A percentile compares a stretch with the other conserved stretches of the same genome.
These are phyloP conservation scores for Pantherophis guttatus DNA, from an alignment of 2,113 vertebrate genomes.

Conservation along the genomic window DNA sequence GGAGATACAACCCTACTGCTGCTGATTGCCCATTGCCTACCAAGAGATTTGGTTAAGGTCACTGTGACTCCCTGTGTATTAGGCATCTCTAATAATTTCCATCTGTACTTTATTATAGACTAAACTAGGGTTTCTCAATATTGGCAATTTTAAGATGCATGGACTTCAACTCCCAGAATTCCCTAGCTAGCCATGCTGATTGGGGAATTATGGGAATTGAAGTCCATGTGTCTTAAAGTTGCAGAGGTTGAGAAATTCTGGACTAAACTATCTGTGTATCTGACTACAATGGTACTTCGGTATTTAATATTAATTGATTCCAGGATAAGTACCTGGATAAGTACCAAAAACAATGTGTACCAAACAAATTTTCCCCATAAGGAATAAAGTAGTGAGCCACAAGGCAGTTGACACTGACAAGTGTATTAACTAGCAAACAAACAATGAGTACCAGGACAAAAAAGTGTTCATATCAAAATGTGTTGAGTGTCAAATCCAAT, in stretches of 20 bases:
- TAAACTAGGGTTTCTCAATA: background rate
- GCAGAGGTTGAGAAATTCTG: background rate
- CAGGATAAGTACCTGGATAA: background rate
- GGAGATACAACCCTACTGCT: background rate
- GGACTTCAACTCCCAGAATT: background rate
- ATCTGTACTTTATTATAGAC: background rate
- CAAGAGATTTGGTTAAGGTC: background rate
- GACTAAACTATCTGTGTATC: background rate
- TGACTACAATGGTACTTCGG: background rate
- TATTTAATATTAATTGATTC: background rate
- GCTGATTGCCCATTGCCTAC: background rate
- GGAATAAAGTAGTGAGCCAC: background rate
- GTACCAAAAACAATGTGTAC: background rate
- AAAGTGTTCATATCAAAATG: background rate
- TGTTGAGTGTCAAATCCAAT: background rate
- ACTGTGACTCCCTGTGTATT: background rate
- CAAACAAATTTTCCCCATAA: background rate
- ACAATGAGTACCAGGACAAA: background rate
- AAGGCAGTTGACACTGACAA: background rate
- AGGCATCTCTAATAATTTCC: background rate
- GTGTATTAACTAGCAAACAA: background rate
- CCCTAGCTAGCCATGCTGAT: background rate
- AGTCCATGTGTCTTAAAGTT: background rate
- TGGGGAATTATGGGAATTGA: background rate
- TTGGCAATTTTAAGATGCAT: background rate